Evolutionary conservation across 2,888 invertebrate species (phyloP), one percentile per base, ranked within the genome.

Genomic region (Drosophila birchii): DNA sequence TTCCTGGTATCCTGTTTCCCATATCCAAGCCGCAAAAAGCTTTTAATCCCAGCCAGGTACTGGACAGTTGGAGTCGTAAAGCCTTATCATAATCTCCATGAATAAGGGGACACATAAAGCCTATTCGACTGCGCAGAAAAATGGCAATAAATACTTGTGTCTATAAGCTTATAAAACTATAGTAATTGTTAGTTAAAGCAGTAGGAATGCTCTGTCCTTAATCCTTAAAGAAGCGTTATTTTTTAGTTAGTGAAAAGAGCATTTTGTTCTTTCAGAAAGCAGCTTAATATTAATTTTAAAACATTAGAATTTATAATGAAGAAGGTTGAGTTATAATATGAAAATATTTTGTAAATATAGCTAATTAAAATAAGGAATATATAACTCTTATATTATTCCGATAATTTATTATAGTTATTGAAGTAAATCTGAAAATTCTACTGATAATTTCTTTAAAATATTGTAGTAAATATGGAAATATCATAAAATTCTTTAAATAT

Each of bases 31-130:
- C 75, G 36, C 75, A 75, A 70, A 75, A 75, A 75, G 75, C 75
- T 75, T 70, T 75, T 75, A 75, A 75, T 75, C 75, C 75, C 70
- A 53, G 47, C 59, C 54, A 62, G 75, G 58, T 61, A 49, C 59
- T 43, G 47, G 47, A 26, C 55, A 56, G 36, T 23, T 20, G 47
- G 34, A 41, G 67, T 74, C 81, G 73, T 81, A 78, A 83, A 84
- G 69, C 78, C 79, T 71, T 66, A 86, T 78, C 76, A 79, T 59
- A 76, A 57, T 72, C 57, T 32, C 34, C 53, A 11, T 39, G 39
- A 39, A 49, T 39, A 44, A 26, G 26, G 49, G 44, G 53, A 59
- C 9, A 6, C 53, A 54, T 38, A 70, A 55, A 58, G 57, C 36
- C 43, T 26, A 51, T 68, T 57, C 68, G 49, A 51, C 67, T 38